phyloP scores from a whole-genome alignment of 2,113 vertebrate species.

The Eonycteris spelaea region DNA sequence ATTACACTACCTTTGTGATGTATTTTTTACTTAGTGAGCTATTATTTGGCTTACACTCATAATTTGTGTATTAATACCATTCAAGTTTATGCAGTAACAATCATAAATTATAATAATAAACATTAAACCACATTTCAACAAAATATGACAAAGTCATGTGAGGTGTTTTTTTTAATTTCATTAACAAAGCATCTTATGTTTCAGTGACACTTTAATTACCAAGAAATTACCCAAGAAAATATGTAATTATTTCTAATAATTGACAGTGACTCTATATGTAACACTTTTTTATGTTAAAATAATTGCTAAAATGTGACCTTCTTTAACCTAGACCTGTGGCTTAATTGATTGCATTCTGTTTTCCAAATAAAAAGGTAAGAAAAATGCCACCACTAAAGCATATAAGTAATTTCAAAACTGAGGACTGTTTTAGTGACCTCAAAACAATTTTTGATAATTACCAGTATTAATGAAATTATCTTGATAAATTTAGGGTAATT shows the following conservation, averaged over 20 bases:
- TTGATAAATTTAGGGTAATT: slow-evolving; percentile 37
- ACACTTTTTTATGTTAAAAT: slow-evolving; percentile 57
- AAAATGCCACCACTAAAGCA: slow-evolving; percentile 16
- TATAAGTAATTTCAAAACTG: background rate
- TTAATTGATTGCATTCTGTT: slow-evolving; percentile 55
- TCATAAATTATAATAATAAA: slow-evolving; percentile 80
- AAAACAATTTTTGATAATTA: slow-evolving; percentile 29
- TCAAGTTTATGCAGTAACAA: slow-evolving; percentile 73
- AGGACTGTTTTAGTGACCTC: slow-evolving; percentile 1
- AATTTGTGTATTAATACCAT: slow-evolving; percentile 72
- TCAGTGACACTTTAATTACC: slow-evolving; percentile 75
- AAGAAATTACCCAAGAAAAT: slow-evolving; percentile 75
- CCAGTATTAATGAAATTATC: slow-evolving; percentile 47
- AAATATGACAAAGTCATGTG: slow-evolving; percentile 62
- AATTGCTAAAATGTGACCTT: slow-evolving; percentile 54
- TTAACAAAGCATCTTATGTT: slow-evolving; percentile 72
- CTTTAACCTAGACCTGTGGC: background rate
- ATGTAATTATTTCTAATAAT: slow-evolving; percentile 71
- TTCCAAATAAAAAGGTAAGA: slow-evolving; percentile 50
- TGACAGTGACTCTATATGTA: slow-evolving; percentile 61
- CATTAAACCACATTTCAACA: slow-evolving; percentile 71
- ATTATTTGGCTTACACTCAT: slow-evolving; percentile 72
- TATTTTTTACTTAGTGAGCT: slow-evolving; percentile 66
- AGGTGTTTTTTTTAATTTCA: slow-evolving; percentile 55
- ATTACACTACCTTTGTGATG: slow-evolving; percentile 59